Evolutionary conservation across 2,797 vertebrate species (phyloP), one percentile per base, ranked within the genome.

Genomic region (Alectoris magna): DNA sequence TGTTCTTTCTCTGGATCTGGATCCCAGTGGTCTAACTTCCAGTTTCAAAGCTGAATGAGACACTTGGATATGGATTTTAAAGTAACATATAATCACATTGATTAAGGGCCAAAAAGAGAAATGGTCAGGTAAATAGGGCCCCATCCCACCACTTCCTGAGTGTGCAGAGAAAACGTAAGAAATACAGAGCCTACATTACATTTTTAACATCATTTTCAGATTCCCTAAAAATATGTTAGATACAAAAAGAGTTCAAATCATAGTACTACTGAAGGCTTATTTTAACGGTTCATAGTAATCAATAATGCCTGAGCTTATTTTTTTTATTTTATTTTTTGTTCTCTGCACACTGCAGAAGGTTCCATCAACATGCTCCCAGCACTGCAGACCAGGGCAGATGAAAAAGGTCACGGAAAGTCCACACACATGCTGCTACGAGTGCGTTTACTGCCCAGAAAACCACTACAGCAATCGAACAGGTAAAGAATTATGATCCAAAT

Each of bases 381-480:
- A 97, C 91, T 99, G 98, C 88, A 76, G 92, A 21, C 98, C 98
- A 49, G 99, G 98, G 12, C 93, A 99, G 96, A 98, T 98, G 96
- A 99, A 99, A 96, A 99, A 98, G 96, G 98, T 98, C 39, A 97
- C 97, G 4, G 98, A 97, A 86, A 98, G 98, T 77, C 98, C 98
- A 55, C 98, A 99, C 82, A 98, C 97, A 13, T 99, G 99, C 80
- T 99, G 98, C 93, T 99, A 99, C 48, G 98, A 98, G 69, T 99
- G 98, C 88, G 96, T 98, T 82, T 97, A 97, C 93, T 99, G 98
- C 55, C 98, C 98, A 5, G 98, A 98, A 96, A 99, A 99, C 93
- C 98, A 98, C 71, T 99, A 97, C 93, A 98, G 98, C 76, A 98
- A 99, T 58, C 64, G 84, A 86, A 98, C 98, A 97, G 98, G 98